These are phyloP conservation scores for Drosophila leonis DNA, from an alignment of 2,888 invertebrate species.

Conservation along the genomic window DNA sequence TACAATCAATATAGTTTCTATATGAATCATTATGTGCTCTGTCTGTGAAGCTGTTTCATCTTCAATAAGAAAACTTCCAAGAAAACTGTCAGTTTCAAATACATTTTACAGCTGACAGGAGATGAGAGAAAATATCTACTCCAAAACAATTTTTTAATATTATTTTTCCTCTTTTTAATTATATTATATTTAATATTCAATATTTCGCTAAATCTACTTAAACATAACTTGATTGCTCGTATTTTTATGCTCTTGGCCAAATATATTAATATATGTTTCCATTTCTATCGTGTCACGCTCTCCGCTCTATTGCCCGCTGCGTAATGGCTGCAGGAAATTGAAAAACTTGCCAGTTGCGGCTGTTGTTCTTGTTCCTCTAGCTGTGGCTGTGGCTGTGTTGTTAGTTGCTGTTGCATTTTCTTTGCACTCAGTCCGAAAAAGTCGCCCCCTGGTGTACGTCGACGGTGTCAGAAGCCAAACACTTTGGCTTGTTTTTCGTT, in stretches of 20 bases:
- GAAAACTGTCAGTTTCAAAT: too few species aligned
- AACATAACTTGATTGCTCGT: background rate
- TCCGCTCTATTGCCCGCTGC: conserved; percentile 30
- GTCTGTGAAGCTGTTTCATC: too few species aligned
- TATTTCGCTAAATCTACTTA: background rate
- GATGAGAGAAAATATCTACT: too few species aligned
- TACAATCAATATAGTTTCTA: too few species aligned
- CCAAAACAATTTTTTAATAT: background rate
- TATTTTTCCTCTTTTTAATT: background rate
- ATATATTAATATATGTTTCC: too few species aligned
- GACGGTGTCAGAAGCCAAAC: conserved; percentile 63
- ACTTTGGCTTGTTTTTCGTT: conserved; percentile 49
- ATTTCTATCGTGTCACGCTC: conserved; percentile 2
- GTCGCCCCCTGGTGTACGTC: conserved; percentile 8
- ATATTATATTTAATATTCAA: background rate
- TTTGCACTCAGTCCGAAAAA: conserved; percentile 10
- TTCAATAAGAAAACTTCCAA: too few species aligned
- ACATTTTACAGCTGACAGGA: too few species aligned
- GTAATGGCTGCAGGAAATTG: conserved; percentile 79
- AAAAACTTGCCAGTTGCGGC: conserved; percentile 62
- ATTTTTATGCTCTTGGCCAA: background rate
- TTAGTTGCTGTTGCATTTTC: conserved; percentile 31
- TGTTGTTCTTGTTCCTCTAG: conserved; percentile 32
- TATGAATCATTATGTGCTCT: too few species aligned
- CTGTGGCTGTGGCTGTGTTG: conserved; percentile 5